Evolutionary conservation across 2,113 vertebrate genomes (phyloP).

Genomic region (Vulpes ferrilata): DNA sequence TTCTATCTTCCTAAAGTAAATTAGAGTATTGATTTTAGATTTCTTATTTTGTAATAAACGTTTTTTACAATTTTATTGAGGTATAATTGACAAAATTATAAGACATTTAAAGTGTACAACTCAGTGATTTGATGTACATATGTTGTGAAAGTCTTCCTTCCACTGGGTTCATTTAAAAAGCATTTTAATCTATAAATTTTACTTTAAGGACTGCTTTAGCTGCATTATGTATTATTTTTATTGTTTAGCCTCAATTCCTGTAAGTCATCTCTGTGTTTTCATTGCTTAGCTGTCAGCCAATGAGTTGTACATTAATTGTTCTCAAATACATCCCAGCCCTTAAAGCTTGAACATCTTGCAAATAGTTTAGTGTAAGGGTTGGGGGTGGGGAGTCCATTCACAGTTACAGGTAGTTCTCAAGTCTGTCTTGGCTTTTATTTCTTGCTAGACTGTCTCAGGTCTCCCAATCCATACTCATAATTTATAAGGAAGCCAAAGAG

Average conservation of each 20-base stretch:
- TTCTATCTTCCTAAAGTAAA: background rate
- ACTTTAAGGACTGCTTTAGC: background rate
- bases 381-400: background rate
- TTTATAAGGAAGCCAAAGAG: background rate
- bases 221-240: background rate
- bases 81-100: background rate
- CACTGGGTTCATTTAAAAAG: background rate
- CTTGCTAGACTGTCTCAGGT: background rate
- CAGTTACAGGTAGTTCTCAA: background rate
- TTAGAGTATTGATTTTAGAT: constrained; percentile 37
- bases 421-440: background rate
- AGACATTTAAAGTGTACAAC: background rate
- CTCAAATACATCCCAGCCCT: background rate
- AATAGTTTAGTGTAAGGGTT: background rate
- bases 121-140: background rate
- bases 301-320: background rate
- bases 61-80: background rate
- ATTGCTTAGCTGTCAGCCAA: background rate
- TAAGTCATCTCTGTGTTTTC: background rate
- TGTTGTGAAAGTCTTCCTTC: background rate
- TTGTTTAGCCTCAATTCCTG: background rate
- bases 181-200: background rate
- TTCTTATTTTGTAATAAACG: constrained; percentile 31
- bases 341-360: background rate
- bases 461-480: background rate